Evolutionary conservation across 2,797 vertebrate species (phyloP), one percentile per base, ranked within the genome.

Genomic region (Argyrosomus regius): DNA sequence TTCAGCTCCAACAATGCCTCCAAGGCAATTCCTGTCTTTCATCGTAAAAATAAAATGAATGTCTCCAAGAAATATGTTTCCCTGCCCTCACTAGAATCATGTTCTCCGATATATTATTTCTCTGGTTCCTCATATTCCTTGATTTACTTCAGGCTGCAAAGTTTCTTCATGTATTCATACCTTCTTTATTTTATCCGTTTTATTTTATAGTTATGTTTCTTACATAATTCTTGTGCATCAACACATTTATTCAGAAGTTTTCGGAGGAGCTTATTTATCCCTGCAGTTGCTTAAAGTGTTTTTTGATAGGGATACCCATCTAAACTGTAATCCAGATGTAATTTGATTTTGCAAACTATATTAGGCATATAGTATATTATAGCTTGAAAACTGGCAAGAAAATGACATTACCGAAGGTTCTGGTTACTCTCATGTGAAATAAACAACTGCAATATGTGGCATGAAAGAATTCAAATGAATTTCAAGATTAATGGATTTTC

Each of bases 1-100:
- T 81, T 86, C 70, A 72, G 75, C 59, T 69, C 48, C 60, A 75
- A 61, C 53, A 73, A 35, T 70, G 58, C 76, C 73, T 77, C 58
- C 41, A 46, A 80, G 61, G 78, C 74, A 85, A 78, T 81, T 70
- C 24, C 70, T 76, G 73, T 80, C 65, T 77, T 81, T 80, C 62
- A 78, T 66, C 24, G 18, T 80, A 78, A 88, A 39, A 87, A 82
- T 74, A 80, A 85, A 88, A 85, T 83, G 3, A 76, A 86, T 69
- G 65, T 81, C 74, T 78, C 53, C 41, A 66, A 59, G 28, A 87
- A 80, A 83, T 77, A 69, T 56, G 39, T 73, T 76, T 78, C 64
- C 22, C 58, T 70, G 4, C 59, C 22, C 56, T 49, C 58, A 22
- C 49, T 48, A 71, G 58, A 83, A 83, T 85, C 39, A 49, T 57